Conservation (phyloP, 2,113 vertebrate genomes). For the Hyaena hyaena region DNA sequence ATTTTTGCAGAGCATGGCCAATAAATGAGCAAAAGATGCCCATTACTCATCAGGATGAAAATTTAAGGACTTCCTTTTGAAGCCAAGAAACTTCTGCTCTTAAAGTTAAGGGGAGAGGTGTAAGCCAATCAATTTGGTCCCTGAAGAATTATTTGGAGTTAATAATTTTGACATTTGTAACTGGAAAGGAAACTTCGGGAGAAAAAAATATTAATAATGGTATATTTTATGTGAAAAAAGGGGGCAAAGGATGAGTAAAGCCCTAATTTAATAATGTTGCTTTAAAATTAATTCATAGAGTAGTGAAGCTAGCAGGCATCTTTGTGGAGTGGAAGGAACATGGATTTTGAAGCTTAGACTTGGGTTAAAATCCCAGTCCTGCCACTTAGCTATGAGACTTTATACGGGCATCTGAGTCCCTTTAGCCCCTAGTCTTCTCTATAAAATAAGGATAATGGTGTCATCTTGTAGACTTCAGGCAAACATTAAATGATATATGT, state of each 20-base stretch:
- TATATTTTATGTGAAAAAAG: not conserved
- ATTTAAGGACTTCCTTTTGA: not conserved
- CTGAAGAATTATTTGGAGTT: slow-evolving; percentile 41
- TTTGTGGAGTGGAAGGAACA: not conserved
- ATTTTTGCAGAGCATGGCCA: slow-evolving; percentile 15
- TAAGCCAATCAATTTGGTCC: not conserved
- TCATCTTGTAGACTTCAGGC: not conserved
- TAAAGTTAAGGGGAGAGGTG: not conserved
- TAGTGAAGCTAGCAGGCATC: not conserved
- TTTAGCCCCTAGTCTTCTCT: not conserved
- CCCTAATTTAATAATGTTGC: slow-evolving; percentile 20
- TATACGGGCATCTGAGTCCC: not conserved
- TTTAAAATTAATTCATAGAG: slow-evolving; percentile 32
- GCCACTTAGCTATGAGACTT: not conserved
- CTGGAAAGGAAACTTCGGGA: not conserved
- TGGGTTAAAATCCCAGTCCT: not conserved
- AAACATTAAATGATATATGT: not conserved
- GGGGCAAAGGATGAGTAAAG: slow-evolving; percentile 46
- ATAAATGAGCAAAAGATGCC: not conserved
- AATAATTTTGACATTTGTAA: slow-evolving; percentile 58
- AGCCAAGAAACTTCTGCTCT: not conserved
- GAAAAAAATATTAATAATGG: slow-evolving; percentile 34
- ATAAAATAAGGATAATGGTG: not conserved
- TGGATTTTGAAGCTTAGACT: not conserved
- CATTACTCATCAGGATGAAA: not conserved